Evolutionary conservation across 2,113 vertebrate species (phyloP), one percentile per base, ranked within the genome.

Genomic region (Poecilia latipinna): DNA sequence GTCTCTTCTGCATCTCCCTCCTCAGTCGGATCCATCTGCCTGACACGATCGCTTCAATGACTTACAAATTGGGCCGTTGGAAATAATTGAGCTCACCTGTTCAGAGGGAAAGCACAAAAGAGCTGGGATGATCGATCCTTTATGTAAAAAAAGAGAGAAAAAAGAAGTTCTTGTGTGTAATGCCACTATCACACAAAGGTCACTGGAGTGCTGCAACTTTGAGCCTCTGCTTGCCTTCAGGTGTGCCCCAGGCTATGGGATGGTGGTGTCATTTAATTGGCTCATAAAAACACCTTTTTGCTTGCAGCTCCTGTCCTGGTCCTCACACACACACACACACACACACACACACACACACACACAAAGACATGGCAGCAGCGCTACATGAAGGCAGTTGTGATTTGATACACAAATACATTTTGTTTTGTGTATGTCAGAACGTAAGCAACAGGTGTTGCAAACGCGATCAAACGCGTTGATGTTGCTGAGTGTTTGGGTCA

Each of bases 241-340:
- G 90, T 87, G 80, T 64, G 94, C 94, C 93, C 79, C 86, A 74
- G 94, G 94, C 93, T 85, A 87, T 82, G 72, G 90, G 89, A 94
- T 91, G 90, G 82, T 84, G 83, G 86, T 90, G 93, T 91, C 91
- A 93, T 90, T 94, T 94, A 95, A 94, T 94, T 93, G 94, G 94
- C 87, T 92, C 82, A 81, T 93, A 86, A 94, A 94, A 93, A 91
- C 89, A 93, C 92, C 86, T 93, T 93, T 54, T 93, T 91, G 87
- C 88, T 92, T 83, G 86, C 89, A 86, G 88, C 68, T 63, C 79
- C 77, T 82, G 74, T 89, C 88, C 88, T 84, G 70, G 51, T 83
- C 77, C 83, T 63, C 48, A 33, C 71, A 42, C 74, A 48, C 73
- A 71, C 70, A 60, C 69, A 32, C 35, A 11, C 35, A 37, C 35